Evolutionary conservation across 2,797 vertebrate genomes (phyloP).

Genomic region (Linurgus olivaceus): DNA sequence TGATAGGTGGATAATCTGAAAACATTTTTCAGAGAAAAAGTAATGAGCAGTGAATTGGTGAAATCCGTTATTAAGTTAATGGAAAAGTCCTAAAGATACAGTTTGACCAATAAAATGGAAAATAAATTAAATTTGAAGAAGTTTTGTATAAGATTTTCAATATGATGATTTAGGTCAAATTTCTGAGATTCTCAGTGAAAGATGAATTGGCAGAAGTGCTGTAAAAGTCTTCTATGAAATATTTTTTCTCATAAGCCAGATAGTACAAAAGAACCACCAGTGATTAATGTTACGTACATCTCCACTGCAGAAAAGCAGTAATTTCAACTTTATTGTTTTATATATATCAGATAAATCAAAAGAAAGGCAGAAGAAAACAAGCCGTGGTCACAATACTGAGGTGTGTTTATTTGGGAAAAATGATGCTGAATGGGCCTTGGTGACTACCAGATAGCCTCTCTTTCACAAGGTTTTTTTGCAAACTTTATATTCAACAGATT

Average conservation of each 20-base stretch:
- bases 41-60: neutral
- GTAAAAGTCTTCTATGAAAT: neutral
- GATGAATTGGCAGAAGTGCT: neutral
- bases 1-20: neutral
- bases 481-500: neutral
- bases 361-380: neutral
- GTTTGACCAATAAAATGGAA: neutral
- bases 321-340: neutral
- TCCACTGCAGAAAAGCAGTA: neutral
- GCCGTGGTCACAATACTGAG: neutral
- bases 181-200: neutral
- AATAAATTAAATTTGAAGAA: neutral
- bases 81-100: neutral
- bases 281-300: neutral
- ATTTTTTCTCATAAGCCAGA: neutral
- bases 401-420: neutral
- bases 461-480: neutral
- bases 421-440: neutral
- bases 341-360: neutral
- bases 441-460: neutral
- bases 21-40: neutral
- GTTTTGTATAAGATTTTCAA: neutral
- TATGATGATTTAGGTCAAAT: neutral
- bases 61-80: neutral
- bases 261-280: neutral